Percentiles rank a stretch among this genome's conserved stretches.
Conservation (phyloP, 2,113 vertebrate genomes). For the Silurus asotus region DNA sequence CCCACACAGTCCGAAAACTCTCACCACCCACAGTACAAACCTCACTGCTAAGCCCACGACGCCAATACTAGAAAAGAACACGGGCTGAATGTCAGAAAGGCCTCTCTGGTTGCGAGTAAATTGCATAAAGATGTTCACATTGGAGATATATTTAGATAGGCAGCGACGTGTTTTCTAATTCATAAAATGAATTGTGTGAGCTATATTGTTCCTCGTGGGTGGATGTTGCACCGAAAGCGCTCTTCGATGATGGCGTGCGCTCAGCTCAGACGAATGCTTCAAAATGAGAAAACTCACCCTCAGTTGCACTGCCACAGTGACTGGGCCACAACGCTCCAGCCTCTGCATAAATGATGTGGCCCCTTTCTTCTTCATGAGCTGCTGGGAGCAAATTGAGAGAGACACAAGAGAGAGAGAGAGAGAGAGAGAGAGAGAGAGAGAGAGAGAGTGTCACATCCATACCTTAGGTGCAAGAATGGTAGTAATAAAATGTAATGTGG, state of each 20-base stretch:
- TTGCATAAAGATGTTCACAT: conserved; percentile 16
- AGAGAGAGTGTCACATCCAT: too few species aligned
- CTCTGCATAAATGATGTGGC: conserved; percentile 83
- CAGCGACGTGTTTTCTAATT: conserved; percentile 7
- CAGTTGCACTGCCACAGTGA: conserved; percentile 83
- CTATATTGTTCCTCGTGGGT: background rate
- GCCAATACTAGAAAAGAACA: conserved; percentile 20
- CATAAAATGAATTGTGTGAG: conserved; percentile 5
- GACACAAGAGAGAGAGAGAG: too few species aligned
- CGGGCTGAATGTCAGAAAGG: conserved; percentile 16
- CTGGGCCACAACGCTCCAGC: conserved; percentile 81
- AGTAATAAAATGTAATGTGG: background rate
- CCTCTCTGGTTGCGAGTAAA: conserved; percentile 7
- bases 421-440: too few species aligned
- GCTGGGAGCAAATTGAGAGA: conserved; percentile 17
- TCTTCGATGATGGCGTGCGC: background rate
- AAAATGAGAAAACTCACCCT: conserved; percentile 72
- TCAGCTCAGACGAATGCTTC: background rate
- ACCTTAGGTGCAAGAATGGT: too few species aligned
- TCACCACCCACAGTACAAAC: conserved; percentile 31
- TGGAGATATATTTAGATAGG: conserved; percentile 16
- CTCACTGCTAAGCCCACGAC: conserved; percentile 17
- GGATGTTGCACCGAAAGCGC: background rate
- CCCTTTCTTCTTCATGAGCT: conserved; percentile 92
- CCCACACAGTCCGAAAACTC: conserved; percentile 32